Evolutionary conservation across 2,113 vertebrate genomes (phyloP), one percentile per base, ranked within the genome.

Genomic region (Neotoma lepida): DNA sequence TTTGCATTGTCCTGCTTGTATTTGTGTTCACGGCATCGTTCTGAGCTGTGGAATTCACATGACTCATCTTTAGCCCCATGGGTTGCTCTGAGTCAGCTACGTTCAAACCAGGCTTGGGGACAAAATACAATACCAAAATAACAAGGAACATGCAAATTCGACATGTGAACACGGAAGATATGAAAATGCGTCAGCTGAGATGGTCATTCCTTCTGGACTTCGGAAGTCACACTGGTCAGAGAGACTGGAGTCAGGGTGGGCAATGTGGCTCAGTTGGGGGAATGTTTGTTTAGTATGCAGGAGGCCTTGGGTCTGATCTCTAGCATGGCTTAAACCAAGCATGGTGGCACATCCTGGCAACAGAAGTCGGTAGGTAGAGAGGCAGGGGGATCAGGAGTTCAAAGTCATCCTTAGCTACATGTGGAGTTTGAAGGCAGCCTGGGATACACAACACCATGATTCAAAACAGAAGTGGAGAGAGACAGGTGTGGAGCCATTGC

Each of bases 71-170:
- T 4, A 7, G 22, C 73, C 28, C 1, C 2, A 0, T 13, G 64
- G 51, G 6, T 28, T 0, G 9, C 58, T 41, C 46, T 26, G 91
- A 73, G 76, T 3, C 20, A 1, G 3, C 8, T 4, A 28, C 46
- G 70, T 9, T 10, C 33, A n/a, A 63, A 64, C 39, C 17, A 66
- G 66, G 41, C 17, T 41, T 12, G 51, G 28, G 58, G 58, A 1
- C 68, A 78, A 13, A 84, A 95, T 4, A 46, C 61, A 71, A 95
- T n/a, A 76, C 70, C 89, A 80, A 2, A 90, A 74, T 96, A 56
- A 88, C 82, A 93, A 84, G 86, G 76, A 20, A 24, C 56, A 88
- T 3, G n/a, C 93, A 93, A 76, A 95, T n/a, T 3, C 1, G 6
- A 51, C 39, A 8, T 44, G 3, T 46, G 51, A 1, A 14, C 56